Conservation (phyloP, 2,797 vertebrate genomes). For the Tokudaia muenninki region DNA sequence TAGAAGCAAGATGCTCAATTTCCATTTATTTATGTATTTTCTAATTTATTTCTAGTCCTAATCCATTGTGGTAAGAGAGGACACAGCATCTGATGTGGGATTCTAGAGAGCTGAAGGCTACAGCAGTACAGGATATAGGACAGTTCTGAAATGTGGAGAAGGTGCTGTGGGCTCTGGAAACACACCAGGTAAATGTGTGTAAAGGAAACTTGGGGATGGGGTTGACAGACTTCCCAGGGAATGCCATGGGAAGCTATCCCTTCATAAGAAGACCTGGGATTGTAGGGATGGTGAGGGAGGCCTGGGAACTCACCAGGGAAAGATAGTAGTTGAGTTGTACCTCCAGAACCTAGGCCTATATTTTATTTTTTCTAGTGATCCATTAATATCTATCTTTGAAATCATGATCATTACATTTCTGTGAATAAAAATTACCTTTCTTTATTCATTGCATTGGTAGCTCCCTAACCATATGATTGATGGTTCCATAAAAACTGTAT, state of each 20-base stretch:
- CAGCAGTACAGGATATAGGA: not conserved
- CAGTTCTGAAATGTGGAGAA: not conserved
- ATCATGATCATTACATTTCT: not conserved
- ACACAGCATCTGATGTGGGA: not conserved
- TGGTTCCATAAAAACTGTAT: not conserved
- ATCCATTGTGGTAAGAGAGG: no score
- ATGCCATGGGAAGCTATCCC: no score
- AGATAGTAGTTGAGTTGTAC: not conserved
- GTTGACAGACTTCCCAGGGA: not conserved
- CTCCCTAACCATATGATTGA: conserved; percentile 5
- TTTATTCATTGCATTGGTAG: not conserved
- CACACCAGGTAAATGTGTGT: no score
- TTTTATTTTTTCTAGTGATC: not conserved
- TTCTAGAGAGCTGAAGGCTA: no score
- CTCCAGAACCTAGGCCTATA: not conserved
- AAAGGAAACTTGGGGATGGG: not conserved
- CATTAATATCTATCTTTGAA: not conserved
- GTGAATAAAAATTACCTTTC: not conserved
- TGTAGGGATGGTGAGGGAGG: not conserved
- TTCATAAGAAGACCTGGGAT: not conserved
- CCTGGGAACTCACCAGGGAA: not conserved
- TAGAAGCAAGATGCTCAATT: not conserved
- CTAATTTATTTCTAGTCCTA: not conserved
- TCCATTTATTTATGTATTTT: not conserved
- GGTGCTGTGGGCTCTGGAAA: not conserved